phyloP scores from a whole-genome alignment of 2,113 vertebrate genomes.

The Sinocyclocheilus anophthalmus region DNA sequence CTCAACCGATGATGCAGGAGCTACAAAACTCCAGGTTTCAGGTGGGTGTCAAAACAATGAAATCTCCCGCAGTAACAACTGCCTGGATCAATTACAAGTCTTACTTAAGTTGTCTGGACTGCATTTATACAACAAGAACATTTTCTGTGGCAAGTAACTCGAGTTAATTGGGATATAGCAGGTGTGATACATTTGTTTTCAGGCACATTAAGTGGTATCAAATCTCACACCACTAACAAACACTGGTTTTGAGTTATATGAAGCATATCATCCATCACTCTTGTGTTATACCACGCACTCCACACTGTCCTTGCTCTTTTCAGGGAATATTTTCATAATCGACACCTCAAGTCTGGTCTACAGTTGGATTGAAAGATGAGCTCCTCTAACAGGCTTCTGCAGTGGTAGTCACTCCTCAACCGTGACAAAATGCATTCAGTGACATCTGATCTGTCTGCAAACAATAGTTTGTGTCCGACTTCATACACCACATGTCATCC shows the following conservation, averaged over 20 bases:
- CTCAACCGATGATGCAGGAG: too few species aligned
- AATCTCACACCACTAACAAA: conserved; percentile 11
- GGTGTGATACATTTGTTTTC: not conserved
- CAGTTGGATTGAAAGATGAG: not conserved
- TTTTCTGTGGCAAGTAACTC: not conserved
- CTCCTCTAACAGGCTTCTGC: not conserved
- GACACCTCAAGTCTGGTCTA: not conserved
- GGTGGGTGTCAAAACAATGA: too few species aligned
- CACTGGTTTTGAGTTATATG: not conserved
- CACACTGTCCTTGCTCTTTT: not conserved
- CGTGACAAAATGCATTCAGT: not conserved
- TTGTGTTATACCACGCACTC: conserved; percentile 21
- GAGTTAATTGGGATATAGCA: not conserved
- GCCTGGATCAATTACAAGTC: not conserved
- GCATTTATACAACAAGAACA: not conserved
- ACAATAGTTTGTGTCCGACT: not conserved
- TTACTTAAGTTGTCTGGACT: not conserved
- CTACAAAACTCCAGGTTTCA: not conserved
- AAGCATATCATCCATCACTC: not conserved
- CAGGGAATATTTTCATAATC: not conserved
- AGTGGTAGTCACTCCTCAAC: not conserved
- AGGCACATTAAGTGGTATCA: not conserved
- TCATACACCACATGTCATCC: conserved; percentile 19
- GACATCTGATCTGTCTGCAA: not conserved
- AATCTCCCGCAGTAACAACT: too few species aligned